phyloP scores from a whole-genome alignment of 2,113 vertebrate species.

The Rhodinocichla rosea region DNA sequence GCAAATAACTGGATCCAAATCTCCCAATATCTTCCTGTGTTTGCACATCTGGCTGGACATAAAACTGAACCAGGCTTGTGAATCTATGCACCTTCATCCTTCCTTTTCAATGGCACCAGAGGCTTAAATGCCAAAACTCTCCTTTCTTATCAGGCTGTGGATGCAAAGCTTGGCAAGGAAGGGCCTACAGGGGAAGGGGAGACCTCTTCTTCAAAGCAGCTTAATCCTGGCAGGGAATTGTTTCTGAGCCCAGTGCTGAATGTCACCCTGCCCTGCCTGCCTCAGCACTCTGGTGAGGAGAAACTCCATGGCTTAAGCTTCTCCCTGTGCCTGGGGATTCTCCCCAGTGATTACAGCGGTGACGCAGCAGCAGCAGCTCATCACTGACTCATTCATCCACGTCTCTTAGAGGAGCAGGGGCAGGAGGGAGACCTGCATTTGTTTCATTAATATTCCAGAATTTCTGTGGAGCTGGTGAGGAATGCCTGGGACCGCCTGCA shows the following conservation, averaged over 20 bases:
- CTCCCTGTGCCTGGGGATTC: background rate
- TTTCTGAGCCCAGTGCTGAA: background rate
- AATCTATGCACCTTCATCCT: background rate
- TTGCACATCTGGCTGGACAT: background rate
- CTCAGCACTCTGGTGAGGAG: background rate
- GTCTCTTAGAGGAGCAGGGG: background rate
- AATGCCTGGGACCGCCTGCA: background rate
- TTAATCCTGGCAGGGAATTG: conserved; percentile 14
- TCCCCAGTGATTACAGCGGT: background rate
- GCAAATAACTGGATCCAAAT: background rate
- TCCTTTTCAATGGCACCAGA: background rate
- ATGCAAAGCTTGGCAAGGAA: background rate
- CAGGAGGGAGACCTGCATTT: background rate
- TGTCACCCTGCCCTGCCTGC: background rate
- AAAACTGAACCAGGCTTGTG: background rate
- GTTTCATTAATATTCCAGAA: background rate
- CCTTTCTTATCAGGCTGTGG: background rate
- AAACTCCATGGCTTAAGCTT: background rate
- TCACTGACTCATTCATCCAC: conserved; percentile 19
- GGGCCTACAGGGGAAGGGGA: background rate
- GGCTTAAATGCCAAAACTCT: background rate
- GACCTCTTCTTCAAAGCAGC: background rate
- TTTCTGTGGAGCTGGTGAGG: background rate
- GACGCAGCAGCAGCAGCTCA: conserved; percentile 12
- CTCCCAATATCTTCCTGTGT: background rate